Base-by-base conservation (phyloP, 2,113 vertebrate species). In the Jacana jacana region DNA sequence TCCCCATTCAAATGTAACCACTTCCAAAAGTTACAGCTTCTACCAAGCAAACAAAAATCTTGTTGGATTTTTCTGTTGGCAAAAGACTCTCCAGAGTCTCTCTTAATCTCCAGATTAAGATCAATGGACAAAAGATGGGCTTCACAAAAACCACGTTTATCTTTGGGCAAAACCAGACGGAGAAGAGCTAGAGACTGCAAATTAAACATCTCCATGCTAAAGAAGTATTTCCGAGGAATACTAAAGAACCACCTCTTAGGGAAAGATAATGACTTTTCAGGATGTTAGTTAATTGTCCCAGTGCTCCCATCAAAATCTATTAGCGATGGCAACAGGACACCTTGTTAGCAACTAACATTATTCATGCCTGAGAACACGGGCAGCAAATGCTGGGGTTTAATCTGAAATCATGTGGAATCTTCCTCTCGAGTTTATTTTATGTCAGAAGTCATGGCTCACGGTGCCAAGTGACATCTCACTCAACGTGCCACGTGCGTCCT, bases 211-310 rank as follows among this genome's bases (percentile, higher is more conserved):
- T 85, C 66, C 42, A 31, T 8, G 22, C 66, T 69, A 25, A 64
- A 76, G 89, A 81, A 81, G 11, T 48, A 76, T 55, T 96, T 85
- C 81, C 3, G 0, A 85, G 81, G 37, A 25, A 44, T 4, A n/a
- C 39, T 44, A 3, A 55, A 39, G 66, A 91, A 79, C 63, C 52
- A 85, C 39, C 52, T 90, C 93, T 54, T 16, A 27, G 57, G 72
- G 84, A 57, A 69, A 81, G 80, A 61, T 40, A 52, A 93, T 27
- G 78, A 92, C 84, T 95, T 87, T 69, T 76, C 75, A 89, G 85
- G 89, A 96, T 88, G 95, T 66, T 63, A 87, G 73, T 2, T 28
- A 65, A 73, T 82, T 58, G 42, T 95, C 89, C 91, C 95, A 72
- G 49, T 54, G 89, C 89, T 94, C 81, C 91, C 78, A 87, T 89